Base-by-base conservation (phyloP, 2,113 vertebrate species). In the Epinephelus fuscoguttatus region DNA sequence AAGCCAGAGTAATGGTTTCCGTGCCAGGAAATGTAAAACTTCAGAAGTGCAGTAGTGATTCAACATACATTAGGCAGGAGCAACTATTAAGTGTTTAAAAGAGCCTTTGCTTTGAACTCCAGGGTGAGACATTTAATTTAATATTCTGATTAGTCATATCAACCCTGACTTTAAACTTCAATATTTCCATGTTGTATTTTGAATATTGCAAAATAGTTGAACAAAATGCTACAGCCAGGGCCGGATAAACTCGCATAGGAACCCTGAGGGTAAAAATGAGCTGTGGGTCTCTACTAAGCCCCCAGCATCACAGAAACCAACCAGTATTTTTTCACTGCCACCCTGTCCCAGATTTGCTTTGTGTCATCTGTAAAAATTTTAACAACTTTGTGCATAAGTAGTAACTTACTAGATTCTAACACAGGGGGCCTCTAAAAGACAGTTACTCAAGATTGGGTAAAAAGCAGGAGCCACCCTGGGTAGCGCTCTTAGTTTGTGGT, bases 161-260 rank as follows among this genome's bases (percentile, higher is more conserved):
- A 14, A 47, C 9, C 19, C 23, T 53, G 9, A 21, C 30, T 42
- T 9, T 42, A 10, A 42, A 42, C 40, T 30, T 10, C 8, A 1
- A 61, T 3, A 77, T 63, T 11, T 27, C 33, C 19, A 33, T 62
- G 18, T 53, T 30, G 25, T 30, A 45, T 33, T 72, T 19, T 63
- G 12, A 63, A 49, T 15, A 30, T 7, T 70, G 68, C 11, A 71
- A 12, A 42, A n/a, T n/a, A 50, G 25, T 40, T n/a, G 2, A 50
- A 2, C 30, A 64, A 66, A 59, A 59, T 52, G 3, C 5, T 15
- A 23, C 4, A 4, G 45, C 15, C 67, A 71, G 60, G 30, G 6
- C 23, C 0, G 6, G 3, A 19, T 15, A n/a, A n/a, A 60, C 11
- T 47, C 4, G 0, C 6, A 3, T 0, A 1, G 3, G 18, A 19